Conservation (phyloP, 2,113 vertebrate species). For the Urocynchramus pylzowi region DNA sequence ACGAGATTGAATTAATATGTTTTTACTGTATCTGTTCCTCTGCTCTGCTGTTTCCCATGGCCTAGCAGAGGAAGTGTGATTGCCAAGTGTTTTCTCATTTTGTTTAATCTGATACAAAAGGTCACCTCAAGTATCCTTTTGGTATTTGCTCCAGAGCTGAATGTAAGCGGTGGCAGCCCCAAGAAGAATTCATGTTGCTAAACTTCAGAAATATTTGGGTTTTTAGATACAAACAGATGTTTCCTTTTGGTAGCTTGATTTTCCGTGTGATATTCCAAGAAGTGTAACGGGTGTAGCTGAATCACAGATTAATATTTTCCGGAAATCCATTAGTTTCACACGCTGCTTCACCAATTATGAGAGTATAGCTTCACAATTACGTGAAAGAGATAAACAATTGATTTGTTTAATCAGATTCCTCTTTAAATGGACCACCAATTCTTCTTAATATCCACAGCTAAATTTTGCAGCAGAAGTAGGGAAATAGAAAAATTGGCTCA, state of each 20-base stretch:
- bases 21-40: slow-evolving; percentile 39
- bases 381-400: neutral
- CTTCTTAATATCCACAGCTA: neutral
- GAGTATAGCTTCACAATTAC: neutral
- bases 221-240: slow-evolving; percentile 63
- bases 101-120: slow-evolving; percentile 60
- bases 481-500: neutral
- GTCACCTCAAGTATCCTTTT: slow-evolving; percentile 52
- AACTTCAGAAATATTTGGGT: slow-evolving; percentile 42
- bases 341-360: neutral
- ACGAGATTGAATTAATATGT: slow-evolving; percentile 26
- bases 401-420: neutral
- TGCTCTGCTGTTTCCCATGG: slow-evolving; percentile 48
- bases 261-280: slow-evolving; percentile 31
- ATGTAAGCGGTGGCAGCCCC: slow-evolving; percentile 39
- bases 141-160: slow-evolving; percentile 33
- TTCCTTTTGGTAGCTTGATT: slow-evolving; percentile 67
- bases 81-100: slow-evolving; percentile 58
- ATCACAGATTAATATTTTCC: slow-evolving; percentile 11
- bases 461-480: neutral
- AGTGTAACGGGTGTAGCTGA: neutral
- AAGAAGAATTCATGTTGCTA: slow-evolving; percentile 50
- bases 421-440: neutral
- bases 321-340: slow-evolving; percentile 38
- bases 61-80: slow-evolving; percentile 43